Conservation (phyloP, 2,888 invertebrate genomes). For the Hoplodrina blanda region DNA sequence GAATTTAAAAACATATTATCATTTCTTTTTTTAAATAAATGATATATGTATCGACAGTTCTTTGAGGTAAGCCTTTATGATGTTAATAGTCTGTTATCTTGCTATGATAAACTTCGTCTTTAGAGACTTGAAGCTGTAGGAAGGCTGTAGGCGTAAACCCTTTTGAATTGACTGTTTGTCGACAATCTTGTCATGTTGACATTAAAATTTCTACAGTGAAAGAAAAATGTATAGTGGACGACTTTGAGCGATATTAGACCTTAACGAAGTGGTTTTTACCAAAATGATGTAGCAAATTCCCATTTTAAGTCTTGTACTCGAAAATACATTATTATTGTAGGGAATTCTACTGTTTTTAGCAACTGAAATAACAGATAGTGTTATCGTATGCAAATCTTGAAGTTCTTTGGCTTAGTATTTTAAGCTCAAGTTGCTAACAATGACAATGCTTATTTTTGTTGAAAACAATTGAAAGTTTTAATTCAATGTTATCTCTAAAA, state of each 20-base stretch:
- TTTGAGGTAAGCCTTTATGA: constrained; percentile 35
- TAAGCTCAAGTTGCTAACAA: constrained; percentile 2
- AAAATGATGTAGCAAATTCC: constrained; percentile 3
- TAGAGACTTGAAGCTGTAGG: constrained; percentile 20
- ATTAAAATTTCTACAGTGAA: constrained; percentile 22
- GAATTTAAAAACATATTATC: constrained; percentile 60
- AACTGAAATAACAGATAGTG: constrained; percentile 14
- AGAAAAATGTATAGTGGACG: constrained; percentile 12
- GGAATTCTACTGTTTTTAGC: neutral
- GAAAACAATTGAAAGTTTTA: constrained; percentile 2
- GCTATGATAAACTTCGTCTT: constrained; percentile 42
- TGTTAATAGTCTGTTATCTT: constrained; percentile 45
- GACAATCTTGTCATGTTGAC: constrained; percentile 31
- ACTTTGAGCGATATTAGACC: constrained; percentile 4
- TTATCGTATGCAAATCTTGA: constrained; percentile 30
- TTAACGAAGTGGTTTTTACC: neutral
- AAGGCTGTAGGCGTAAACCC: constrained; percentile 49
- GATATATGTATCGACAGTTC: constrained; percentile 47
- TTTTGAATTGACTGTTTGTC: constrained; percentile 42
- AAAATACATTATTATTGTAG: neutral
- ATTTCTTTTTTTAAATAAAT: constrained; percentile 43
- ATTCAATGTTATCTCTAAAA: neutral
- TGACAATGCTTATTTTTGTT: neutral
- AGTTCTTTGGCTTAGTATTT: constrained; percentile 8
- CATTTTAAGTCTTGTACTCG: neutral